Percentiles rank a stretch among this genome's conserved stretches.
Evolutionary conservation across 1,140 invertebrate genomes (phyloP).

Genomic region (Ips typographus): DNA sequence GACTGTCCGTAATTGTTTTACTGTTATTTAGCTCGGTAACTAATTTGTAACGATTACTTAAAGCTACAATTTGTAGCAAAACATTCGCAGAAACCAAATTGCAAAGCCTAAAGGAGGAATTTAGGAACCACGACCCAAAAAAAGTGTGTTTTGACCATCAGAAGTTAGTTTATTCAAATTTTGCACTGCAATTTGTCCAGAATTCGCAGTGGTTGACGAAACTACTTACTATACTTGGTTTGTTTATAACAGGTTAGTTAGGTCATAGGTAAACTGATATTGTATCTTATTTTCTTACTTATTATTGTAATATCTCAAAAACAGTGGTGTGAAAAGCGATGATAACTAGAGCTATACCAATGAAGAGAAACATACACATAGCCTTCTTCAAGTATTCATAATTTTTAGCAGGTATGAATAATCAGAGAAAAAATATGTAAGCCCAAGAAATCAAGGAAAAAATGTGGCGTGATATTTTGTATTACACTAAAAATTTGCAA

Average conservation of each 20-base stretch:
- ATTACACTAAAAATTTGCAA: too few species aligned
- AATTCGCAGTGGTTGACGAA: neutral
- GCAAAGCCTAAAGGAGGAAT: neutral
- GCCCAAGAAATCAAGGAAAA: too few species aligned
- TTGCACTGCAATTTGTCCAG: neutral
- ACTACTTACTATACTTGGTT: neutral
- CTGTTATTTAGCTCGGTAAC: neutral
- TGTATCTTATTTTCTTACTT: too few species aligned
- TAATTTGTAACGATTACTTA: neutral
- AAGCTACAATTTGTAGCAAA: neutral
- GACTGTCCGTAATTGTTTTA: neutral
- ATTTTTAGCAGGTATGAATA: too few species aligned
- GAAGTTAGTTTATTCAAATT: neutral
- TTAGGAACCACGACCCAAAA: too few species aligned
- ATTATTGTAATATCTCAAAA: neutral
- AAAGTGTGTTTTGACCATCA: too few species aligned
- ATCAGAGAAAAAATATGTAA: too few species aligned
- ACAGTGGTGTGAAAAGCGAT: neutral
- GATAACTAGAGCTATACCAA: too few species aligned
- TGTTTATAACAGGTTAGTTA: neutral
- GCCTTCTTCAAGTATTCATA: too few species aligned
- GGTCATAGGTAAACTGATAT: neutral
- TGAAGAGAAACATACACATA: too few species aligned
- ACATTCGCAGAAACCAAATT: neutral
- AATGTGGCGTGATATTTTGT: too few species aligned